phyloP scores from a whole-genome alignment of 2,113 vertebrate species.

The Nannobrachium achirus region DNA sequence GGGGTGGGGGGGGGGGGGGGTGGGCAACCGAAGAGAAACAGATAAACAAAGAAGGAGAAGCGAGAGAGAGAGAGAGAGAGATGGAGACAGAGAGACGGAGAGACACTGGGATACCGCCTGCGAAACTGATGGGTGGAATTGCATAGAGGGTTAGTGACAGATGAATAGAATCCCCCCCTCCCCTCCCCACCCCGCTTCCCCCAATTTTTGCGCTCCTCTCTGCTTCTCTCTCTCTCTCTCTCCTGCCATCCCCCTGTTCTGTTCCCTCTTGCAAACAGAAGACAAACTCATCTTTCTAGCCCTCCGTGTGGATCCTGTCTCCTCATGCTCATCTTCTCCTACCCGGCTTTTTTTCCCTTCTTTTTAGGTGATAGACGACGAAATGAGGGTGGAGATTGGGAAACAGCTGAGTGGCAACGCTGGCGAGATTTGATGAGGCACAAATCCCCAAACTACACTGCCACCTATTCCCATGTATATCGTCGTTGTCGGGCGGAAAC shows the following conservation, averaged over 20 bases:
- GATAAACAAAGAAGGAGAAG: slow-evolving; percentile 25
- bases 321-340: background rate
- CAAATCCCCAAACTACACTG: background rate
- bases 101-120: background rate
- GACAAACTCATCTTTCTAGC: slow-evolving; percentile 23
- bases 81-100: slow-evolving; percentile 13
- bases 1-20: background rate
- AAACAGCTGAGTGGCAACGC: no score
- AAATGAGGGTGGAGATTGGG: no score
- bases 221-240: slow-evolving; percentile 5
- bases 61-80: slow-evolving; percentile 12
- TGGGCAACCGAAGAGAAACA: background rate
- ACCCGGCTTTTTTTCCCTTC: no score
- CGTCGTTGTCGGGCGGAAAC: no score
- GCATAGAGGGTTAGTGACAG: slow-evolving; percentile 50
- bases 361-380: no score
- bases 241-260: slow-evolving; percentile 21
- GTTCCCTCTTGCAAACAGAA: slow-evolving; percentile 8
- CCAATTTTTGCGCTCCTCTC: slow-evolving; percentile 21
- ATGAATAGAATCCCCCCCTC: slow-evolving; percentile 36
- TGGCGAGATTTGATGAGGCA: no score
- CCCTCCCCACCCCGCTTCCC: slow-evolving; percentile 11
- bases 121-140: slow-evolving; percentile 35
- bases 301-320: background rate
- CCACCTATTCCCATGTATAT: background rate